Evolutionary conservation across 1,140 invertebrate genomes (phyloP), one percentile per base, ranked within the genome.

Genomic region (Bombus huntii): DNA sequence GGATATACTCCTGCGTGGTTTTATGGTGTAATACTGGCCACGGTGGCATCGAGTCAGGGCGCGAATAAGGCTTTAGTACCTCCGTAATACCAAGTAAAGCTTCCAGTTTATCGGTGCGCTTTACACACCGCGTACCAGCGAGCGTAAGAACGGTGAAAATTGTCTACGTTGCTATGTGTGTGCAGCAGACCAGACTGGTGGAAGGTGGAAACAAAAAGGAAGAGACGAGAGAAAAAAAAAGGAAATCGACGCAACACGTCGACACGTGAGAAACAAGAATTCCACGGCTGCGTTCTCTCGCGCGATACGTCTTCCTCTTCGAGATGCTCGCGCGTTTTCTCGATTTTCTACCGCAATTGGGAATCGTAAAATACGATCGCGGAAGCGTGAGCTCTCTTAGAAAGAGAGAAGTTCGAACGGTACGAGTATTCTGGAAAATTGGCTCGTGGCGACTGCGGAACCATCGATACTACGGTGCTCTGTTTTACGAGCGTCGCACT

Each of bases 61-160:
- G 87, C 83, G 86, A 91, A 85, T 87, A 91, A 88, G 78, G 80
- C 79, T 88, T 92, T 87, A 91, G 76, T 88, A 77, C 85, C 86
- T 90, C 81, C 82, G 78, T 87, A 85, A 90, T 91, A 81, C 83
- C 76, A 65, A 66, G 75, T 87, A 88, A 90, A 90, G 88, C 81
- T 85, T 76, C 68, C 71, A 88, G 78, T 92, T 92, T 92, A 92
- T 91, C 85, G 87, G 75, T 22, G 57, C 89, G 78, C 87, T 85
- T 92, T 90, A 86, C 87, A 82, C 86, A 31, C 22, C 85, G 68
- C 71, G 72, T 28, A n/a, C 70, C 47, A 53, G 42, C 39, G 71
- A 62, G 78, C 59, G 28, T 31, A 83, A 65, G 71, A 18, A 18
- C 80, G 57, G 31, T 75, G 84, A 65, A 89, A 88, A 89, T 88